Conservation (phyloP, 2,113 vertebrate species). For the Stigmatopora argus region DNA sequence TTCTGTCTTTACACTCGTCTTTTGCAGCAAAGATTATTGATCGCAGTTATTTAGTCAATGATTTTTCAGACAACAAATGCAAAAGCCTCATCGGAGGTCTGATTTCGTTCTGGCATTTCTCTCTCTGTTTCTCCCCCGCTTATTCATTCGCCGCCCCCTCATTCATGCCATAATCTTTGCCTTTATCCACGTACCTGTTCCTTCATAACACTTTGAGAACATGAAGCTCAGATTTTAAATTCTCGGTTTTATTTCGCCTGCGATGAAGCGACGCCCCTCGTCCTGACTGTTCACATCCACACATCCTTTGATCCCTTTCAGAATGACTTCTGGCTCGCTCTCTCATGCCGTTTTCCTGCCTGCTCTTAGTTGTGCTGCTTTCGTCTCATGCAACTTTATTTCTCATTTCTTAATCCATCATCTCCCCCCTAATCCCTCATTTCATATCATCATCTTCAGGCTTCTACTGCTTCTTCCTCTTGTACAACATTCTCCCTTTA, state of each 20-base stretch:
- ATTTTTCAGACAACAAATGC: not conserved
- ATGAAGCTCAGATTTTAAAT: conserved; percentile 36
- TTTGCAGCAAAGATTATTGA: not conserved
- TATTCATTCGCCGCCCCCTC: not conserved
- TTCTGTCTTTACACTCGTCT: not conserved
- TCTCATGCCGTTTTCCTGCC: conserved; percentile 24
- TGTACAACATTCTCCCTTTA: conserved; percentile 12
- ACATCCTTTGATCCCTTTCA: conserved; percentile 45
- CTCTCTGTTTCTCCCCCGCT: not conserved
- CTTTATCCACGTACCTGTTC: conserved; percentile 9
- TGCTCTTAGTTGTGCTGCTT: conserved; percentile 21
- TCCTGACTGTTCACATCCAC: conserved; percentile 37
- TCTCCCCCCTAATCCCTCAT: conserved; percentile 30
- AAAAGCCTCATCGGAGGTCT: not conserved
- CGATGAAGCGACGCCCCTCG: conserved; percentile 25
- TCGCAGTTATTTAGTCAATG: not conserved
- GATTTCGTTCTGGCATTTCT: not conserved
- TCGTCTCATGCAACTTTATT: conserved; percentile 39
- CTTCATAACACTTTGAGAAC: conserved; percentile 25
- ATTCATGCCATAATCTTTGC: not conserved
- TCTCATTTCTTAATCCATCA: conserved; percentile 31
- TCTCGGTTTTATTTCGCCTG: conserved; percentile 28
- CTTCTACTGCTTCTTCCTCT: conserved; percentile 11
- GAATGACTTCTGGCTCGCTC: conserved; percentile 34
- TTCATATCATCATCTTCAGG: conserved; percentile 36